Conservation (phyloP, 1,140 invertebrate species). For the Melitaea cinxia region DNA sequence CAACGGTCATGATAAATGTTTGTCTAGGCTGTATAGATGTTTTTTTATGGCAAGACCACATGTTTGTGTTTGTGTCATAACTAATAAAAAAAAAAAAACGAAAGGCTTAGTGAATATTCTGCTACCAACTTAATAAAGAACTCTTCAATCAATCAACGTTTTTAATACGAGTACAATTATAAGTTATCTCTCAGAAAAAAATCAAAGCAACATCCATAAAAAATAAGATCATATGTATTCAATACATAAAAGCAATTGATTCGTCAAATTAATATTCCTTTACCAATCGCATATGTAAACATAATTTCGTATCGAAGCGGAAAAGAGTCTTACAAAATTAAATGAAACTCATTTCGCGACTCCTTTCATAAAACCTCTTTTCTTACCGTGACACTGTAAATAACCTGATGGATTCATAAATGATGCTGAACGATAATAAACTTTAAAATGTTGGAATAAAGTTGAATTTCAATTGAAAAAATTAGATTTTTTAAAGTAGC, state of each 20-base stretch:
- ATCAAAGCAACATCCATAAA: neutral
- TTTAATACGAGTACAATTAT: too few relatives aligned
- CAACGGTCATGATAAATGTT: too few relatives aligned
- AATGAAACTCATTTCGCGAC: slow-evolving; percentile 72
- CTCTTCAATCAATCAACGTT: too few relatives aligned
- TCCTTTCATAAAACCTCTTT: slow-evolving; percentile 68
- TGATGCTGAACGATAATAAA: neutral
- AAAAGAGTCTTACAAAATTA: slow-evolving; percentile 63
- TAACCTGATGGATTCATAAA: slow-evolving; percentile 42
- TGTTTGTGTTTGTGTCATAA: too few relatives aligned
- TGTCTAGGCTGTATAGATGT: too few relatives aligned
- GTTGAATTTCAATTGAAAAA: slow-evolving; percentile 27
- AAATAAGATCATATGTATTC: neutral
- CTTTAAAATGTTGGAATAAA: slow-evolving; percentile 12
- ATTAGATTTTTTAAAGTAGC: slow-evolving; percentile 56
- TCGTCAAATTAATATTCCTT: slow-evolving; percentile 41
- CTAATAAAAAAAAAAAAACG: too few relatives aligned
- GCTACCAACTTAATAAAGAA: too few relatives aligned
- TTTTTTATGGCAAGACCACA: too few relatives aligned
- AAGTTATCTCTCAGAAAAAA: too few relatives aligned
- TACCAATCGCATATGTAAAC: slow-evolving; percentile 42
- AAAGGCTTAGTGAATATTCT: too few relatives aligned
- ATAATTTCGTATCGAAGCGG: slow-evolving; percentile 45
- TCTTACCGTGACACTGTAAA: slow-evolving; percentile 67
- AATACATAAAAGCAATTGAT: slow-evolving; percentile 27